Base-by-base conservation (phyloP, 2,113 vertebrate genomes). In the Fulica atra region DNA sequence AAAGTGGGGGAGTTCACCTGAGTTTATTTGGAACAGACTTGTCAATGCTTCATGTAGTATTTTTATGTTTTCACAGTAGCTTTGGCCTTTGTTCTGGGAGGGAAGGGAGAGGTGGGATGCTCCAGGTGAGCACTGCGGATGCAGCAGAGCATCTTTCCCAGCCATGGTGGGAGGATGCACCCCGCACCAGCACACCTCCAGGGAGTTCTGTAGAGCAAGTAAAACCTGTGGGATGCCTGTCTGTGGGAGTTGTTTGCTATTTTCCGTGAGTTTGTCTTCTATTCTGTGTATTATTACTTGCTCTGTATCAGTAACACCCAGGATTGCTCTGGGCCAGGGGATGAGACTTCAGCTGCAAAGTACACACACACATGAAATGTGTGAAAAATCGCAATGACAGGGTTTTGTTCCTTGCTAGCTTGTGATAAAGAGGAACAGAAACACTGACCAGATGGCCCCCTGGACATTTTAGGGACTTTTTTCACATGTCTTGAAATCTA, bases 301-400 rank as follows among this genome's bases (percentile, higher is more conserved):
- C n/a, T 71, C 44, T 66, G 56, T 95, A 94, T 94, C 92, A 93
- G 82, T 26, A 87, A 35, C 85, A 50, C 56, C 46, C 94, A 97
- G 85, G 59, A 93, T 86, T 84, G 93, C 96, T 72, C 29, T 36
- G 53, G 91, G 94, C 72, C 64, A 60, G 44, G 13, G 68, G 61
- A 44, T 57, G 66, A 63, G 64, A 50, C 84, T 86, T 92, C 21
- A 83, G 66, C 71, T 73, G 66, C 85, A 42, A 35, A 81, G 86
- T 68, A 81, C 21, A 38, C 36, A 11, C 8, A 3, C 35, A 4
- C 2, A 12, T 11, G 20, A 69, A 74, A 54, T 9, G 51, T 31
- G 91, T 79, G 73, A 81, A 85, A 92, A 93, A 94, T 88, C 0
- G 2, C 74, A 40, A 56, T 68, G 86, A 89, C 61, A 78, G n/a